Percentiles rank a stretch among this genome's conserved stretches.
Conservation (phyloP, 2,888 invertebrate genomes). For the Odontothrips loti region DNA sequence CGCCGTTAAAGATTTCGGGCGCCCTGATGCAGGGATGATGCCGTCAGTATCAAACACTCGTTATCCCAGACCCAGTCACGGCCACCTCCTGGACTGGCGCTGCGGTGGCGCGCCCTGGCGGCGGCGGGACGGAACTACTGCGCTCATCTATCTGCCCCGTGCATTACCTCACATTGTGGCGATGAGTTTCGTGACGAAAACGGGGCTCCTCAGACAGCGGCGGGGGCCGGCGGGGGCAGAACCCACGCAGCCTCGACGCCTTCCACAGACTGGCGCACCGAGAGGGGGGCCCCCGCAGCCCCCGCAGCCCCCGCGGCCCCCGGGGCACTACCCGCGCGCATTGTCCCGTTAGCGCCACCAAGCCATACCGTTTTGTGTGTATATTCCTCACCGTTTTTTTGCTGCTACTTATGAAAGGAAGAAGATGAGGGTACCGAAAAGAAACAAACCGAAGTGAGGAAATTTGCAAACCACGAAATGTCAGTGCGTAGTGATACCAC, state of each 20-base stretch:
- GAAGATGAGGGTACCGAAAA: too few relatives aligned
- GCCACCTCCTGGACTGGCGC: not conserved
- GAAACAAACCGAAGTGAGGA: too few relatives aligned
- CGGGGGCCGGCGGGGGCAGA: not conserved
- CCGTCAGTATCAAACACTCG: constrained; percentile 13
- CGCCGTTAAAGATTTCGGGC: not conserved
- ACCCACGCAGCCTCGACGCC: not conserved
- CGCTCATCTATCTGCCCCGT: not conserved
- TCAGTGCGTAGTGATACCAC: too few relatives aligned
- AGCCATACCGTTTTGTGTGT: too few relatives aligned
- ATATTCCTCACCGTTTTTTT: too few relatives aligned
- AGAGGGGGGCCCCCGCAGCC: too few relatives aligned
- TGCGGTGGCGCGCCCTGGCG: not conserved
- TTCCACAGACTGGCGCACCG: not conserved
- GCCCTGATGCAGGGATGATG: not conserved
- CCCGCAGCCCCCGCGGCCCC: too few relatives aligned
- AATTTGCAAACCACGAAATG: too few relatives aligned
- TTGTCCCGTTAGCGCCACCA: not conserved
- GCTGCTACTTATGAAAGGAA: too few relatives aligned
- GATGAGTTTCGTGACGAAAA: constrained; percentile 24
- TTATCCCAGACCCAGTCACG: not conserved
- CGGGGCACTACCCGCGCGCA: too few relatives aligned
- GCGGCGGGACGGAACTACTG: not conserved
- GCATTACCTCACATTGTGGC: constrained; percentile 22
- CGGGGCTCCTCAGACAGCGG: not conserved